These are phyloP conservation scores for Xestia sexstrigata DNA, from an alignment of 2,888 invertebrate species.

Conservation along the genomic window DNA sequence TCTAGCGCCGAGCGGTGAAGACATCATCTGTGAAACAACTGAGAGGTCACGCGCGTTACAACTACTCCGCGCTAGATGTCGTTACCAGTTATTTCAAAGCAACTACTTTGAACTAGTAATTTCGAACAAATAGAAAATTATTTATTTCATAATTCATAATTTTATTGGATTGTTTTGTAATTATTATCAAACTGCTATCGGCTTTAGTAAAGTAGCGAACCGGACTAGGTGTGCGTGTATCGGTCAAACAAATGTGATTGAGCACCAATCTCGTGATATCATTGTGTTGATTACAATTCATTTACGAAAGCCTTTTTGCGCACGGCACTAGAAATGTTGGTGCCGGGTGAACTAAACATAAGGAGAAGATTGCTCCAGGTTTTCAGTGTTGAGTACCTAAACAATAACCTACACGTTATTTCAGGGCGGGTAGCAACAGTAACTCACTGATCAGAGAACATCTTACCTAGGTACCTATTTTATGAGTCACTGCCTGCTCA, in stretches of 20 bases:
- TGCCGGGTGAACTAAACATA: slow-evolving; percentile 83
- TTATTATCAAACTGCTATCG: slow-evolving; percentile 55
- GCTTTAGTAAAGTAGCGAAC: slow-evolving; percentile 28
- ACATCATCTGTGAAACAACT: neutral
- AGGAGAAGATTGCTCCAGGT: slow-evolving; percentile 70
- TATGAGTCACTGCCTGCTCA: neutral
- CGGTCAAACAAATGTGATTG: slow-evolving; percentile 57
- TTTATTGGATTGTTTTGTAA: slow-evolving; percentile 26
- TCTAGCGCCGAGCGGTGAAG: slow-evolving; percentile 71
- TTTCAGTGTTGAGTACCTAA: neutral
- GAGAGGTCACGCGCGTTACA: neutral
- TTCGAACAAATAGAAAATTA: neutral
- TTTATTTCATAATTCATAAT: slow-evolving; percentile 27
- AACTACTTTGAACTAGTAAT: neutral
- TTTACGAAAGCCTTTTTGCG: slow-evolving; percentile 72
- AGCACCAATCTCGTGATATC: slow-evolving; percentile 58
- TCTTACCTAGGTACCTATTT: no score
- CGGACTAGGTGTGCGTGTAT: slow-evolving; percentile 31
- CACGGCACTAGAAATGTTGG: slow-evolving; percentile 74
- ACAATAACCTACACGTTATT: neutral
- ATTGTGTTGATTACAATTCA: slow-evolving; percentile 68
- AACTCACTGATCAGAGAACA: neutral
- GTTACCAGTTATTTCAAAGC: slow-evolving; percentile 42
- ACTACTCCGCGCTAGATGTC: slow-evolving; percentile 77
- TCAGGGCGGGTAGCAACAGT: neutral